These are phyloP conservation scores for Nothura maculosa DNA, from an alignment of 2,797 vertebrate genomes.

Conservation along the genomic window DNA sequence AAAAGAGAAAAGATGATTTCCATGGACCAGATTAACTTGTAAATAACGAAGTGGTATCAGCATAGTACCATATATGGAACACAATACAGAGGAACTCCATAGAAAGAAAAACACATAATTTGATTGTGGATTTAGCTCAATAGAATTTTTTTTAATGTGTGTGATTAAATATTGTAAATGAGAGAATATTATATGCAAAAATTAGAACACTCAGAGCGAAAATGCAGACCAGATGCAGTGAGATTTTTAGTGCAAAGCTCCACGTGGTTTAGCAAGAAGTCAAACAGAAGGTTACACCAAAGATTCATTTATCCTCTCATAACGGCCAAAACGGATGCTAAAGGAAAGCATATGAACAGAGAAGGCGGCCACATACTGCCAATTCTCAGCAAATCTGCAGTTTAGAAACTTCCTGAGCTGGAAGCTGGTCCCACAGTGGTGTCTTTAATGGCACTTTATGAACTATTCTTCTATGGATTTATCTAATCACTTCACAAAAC, in stretches of 20 bases:
- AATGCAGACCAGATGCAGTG: background rate
- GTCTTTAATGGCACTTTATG: background rate
- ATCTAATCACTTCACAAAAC: slow-evolving; percentile 8
- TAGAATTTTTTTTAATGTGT: fast-evolving
- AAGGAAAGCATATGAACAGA: background rate
- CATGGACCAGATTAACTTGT: background rate
- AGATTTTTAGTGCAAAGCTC: background rate
- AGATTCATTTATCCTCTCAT: background rate
- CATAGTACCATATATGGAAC: background rate
- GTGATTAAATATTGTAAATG: background rate
- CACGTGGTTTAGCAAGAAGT: background rate
- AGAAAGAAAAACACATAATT: background rate
- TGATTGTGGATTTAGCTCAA: background rate
- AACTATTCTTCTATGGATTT: slow-evolving; percentile 6
- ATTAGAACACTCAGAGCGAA: background rate
- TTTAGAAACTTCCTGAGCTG: slow-evolving; percentile 8
- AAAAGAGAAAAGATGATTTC: background rate
- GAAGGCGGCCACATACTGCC: background rate
- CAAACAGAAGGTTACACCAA: background rate
- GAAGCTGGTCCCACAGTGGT: background rate
- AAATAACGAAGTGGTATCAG: background rate
- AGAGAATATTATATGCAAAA: background rate
- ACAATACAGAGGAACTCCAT: background rate
- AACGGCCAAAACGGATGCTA: background rate
- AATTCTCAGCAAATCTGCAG: slow-evolving; percentile 6